A percentile compares a stretch with the other conserved stretches of the same genome.
These are phyloP conservation scores for Epinephelus moara DNA, from an alignment of 2,113 vertebrate genomes.

Conservation along the genomic window DNA sequence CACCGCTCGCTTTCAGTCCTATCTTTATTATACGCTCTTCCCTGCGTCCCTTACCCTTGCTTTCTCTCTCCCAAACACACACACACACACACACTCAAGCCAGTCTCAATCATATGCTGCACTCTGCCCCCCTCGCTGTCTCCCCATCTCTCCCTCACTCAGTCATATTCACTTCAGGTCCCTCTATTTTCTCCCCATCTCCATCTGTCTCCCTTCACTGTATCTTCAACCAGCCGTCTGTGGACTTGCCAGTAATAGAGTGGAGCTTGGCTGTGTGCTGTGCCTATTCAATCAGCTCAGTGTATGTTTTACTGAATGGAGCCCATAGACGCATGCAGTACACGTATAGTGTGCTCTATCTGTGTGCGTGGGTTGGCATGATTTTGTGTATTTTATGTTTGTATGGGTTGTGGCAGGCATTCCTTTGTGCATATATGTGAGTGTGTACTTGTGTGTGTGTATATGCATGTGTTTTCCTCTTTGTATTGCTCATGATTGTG, in stretches of 20 bases:
- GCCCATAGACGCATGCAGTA: background rate
- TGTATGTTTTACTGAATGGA: slow-evolving; percentile 37
- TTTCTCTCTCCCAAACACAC: background rate
- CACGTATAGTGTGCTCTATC: background rate
- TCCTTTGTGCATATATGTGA: background rate
- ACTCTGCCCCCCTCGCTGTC: slow-evolving; percentile 12
- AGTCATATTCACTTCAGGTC: slow-evolving; percentile 29
- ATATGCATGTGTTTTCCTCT: background rate
- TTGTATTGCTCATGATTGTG: background rate
- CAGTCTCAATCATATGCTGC: slow-evolving; percentile 36
- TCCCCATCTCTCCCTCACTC: slow-evolving; percentile 6
- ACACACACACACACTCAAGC: slow-evolving; percentile 9
- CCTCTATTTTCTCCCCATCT: slow-evolving; percentile 27
- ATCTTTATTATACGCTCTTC: slow-evolving; percentile 36
- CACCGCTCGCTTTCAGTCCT: slow-evolving; percentile 1
- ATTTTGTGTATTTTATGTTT: background rate
- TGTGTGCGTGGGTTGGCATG: background rate
- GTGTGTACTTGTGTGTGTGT: background rate
- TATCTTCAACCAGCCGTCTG: slow-evolving; percentile 55
- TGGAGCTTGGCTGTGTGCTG: background rate
- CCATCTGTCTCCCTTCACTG: slow-evolving; percentile 49
- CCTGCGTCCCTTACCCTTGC: slow-evolving; percentile 1
- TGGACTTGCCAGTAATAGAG: slow-evolving; percentile 55
- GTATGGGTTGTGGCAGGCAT: background rate
- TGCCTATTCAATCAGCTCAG: slow-evolving; percentile 17